These are phyloP conservation scores for Jordanella pulchra DNA, from an alignment of 2,797 vertebrate species.

Conservation along the genomic window DNA sequence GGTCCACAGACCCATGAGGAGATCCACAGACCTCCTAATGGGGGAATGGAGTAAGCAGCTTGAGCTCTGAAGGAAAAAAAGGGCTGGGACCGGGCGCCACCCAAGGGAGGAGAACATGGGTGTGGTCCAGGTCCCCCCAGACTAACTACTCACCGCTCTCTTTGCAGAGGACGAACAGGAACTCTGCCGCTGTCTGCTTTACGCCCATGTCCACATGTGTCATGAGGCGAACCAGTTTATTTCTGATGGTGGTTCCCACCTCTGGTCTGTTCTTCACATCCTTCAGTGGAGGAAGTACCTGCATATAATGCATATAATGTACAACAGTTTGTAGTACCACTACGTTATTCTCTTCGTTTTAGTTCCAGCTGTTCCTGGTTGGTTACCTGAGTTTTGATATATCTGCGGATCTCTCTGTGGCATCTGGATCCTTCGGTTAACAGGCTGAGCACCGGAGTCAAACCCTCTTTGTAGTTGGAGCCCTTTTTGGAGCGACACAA, in stretches of 20 bases:
- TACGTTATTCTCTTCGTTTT: background rate
- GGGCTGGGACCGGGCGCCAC: too few relatives aligned
- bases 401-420: conserved; percentile 94
- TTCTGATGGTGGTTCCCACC: conserved; percentile 90
- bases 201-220: conserved; percentile 97
- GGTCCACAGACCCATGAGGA: too few relatives aligned
- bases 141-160: conserved; percentile 86
- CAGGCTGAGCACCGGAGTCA: conserved; percentile 96
- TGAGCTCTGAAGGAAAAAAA: too few relatives aligned
- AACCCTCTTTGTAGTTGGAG: conserved; percentile 94
- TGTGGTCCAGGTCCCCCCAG: too few relatives aligned
- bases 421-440: conserved; percentile 91
- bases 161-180: conserved; percentile 98
- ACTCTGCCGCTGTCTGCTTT: conserved; percentile 96
- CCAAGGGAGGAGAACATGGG: too few relatives aligned
- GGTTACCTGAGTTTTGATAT: conserved; percentile 92
- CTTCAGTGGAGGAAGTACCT: conserved; percentile 95
- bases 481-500: conserved; percentile 79
- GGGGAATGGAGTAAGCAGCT: too few relatives aligned
- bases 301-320: conserved; percentile 42
- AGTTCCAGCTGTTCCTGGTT: background rate
- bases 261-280: conserved; percentile 95
- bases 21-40: too few relatives aligned
- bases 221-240: conserved; percentile 98
- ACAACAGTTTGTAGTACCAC: background rate